Percentiles rank a stretch among this genome's conserved stretches.
phyloP scores from a whole-genome alignment of 2,113 vertebrate genomes.

The Leiothrix lutea region DNA sequence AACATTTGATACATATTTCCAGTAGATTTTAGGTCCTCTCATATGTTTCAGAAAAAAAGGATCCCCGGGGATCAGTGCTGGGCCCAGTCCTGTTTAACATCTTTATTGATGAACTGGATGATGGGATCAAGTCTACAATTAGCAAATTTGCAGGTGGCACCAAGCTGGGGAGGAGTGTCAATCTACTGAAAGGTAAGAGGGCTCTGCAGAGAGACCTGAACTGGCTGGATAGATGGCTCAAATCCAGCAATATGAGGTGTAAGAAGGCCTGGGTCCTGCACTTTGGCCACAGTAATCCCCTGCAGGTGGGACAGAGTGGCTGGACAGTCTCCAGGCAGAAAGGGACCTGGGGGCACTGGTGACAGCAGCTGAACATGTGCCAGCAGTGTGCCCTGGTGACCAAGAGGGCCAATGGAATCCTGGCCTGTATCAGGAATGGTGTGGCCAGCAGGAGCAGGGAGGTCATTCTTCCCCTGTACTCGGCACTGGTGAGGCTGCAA shows the following conservation, averaged over 20 bases:
- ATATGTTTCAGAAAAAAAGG: background rate
- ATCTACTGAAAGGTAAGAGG: background rate
- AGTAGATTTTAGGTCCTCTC: background rate
- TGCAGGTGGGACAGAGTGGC: rapidly evolving
- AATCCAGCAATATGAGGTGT: background rate
- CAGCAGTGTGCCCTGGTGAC: background rate
- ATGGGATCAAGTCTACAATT: too few relatives aligned
- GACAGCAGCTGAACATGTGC: background rate
- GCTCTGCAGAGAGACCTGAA: background rate
- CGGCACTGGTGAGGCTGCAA: rapidly evolving
- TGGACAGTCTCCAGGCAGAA: background rate
- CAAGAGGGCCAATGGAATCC: background rate
- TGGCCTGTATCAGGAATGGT: rapidly evolving
- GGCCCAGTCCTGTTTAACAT: background rate
- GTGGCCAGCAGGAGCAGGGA: background rate
- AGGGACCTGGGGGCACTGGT: rapidly evolving
- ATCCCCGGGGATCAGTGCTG: background rate
- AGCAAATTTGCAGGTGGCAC: background rate
- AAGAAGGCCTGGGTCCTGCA: background rate
- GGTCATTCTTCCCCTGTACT: too few relatives aligned
- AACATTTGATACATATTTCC: background rate
- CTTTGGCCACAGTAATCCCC: background rate
- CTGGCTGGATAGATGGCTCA: too few relatives aligned
- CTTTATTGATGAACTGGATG: background rate
- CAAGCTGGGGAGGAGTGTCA: rapidly evolving